Evolutionary conservation across 2,113 vertebrate species (phyloP), one percentile per base, ranked within the genome.

Genomic region (Sturnus vulgaris): DNA sequence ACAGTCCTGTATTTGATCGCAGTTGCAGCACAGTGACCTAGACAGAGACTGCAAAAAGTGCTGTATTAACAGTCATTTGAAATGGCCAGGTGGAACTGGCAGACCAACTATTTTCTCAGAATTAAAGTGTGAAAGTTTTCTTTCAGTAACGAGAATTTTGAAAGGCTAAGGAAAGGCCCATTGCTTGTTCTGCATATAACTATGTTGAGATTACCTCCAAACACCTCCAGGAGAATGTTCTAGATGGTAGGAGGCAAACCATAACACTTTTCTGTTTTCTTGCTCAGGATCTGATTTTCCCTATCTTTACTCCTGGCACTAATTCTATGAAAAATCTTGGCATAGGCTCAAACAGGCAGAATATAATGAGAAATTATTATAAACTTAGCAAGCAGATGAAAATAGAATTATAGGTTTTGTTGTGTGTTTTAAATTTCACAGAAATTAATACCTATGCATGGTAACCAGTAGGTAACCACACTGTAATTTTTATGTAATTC

Each of bases 401-500:
- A 91, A 79, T 27, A 44, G 73, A 73, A 82, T 96, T 94, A 93
- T 50, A 93, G 85, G 46, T 59, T 96, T 87, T 72, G 20, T 91
- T 86, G 82, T 75, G 53, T 82, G 40, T 63, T 95, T 96, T 90
- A 82, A 94, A 90, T 93, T 92, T 85, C 50, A 89, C 25, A 21
- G 56, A 83, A 82, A 85, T 70, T 73, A 42, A 42, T 42, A 42
- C 25, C 49, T 42, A 44, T 93, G 88, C 86, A 33, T 88, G 52
- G 42, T 88, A 93, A 88, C 63, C 87, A 85, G 64, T 52, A 93
- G 59, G 80, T 90, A 92, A 72, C 56, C 42, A 87, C 64, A 88
- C 33, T 83, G 23, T 82, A 91, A 96, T 97, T 95, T 95, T 89
- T 55, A 83, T 83, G 70, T 86, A 95, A 95, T 95, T 94, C 23